A percentile compares a stretch with the other conserved stretches of the same genome.
Conservation (phyloP, 2,797 vertebrate genomes). For the Alcedo atthis region DNA sequence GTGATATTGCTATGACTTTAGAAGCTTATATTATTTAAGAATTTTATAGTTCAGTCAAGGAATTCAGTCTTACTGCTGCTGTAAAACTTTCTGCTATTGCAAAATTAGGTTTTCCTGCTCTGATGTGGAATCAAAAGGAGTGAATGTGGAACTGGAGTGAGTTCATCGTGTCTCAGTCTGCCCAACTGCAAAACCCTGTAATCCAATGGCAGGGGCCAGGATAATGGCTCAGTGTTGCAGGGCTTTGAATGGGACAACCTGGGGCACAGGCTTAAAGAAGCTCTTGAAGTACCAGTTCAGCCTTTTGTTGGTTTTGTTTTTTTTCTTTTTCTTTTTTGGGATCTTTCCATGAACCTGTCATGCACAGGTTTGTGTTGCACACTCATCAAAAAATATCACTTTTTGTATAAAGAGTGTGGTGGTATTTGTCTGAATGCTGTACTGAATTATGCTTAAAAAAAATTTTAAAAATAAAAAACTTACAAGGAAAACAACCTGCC, state of each 20-base stretch:
- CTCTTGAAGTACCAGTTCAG: not conserved
- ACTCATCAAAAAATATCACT: not conserved
- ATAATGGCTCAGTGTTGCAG: constrained; percentile 32
- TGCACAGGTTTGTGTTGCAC: not conserved
- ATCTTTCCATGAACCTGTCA: not conserved
- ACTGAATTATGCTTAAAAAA: not conserved
- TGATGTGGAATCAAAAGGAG: constrained; percentile 10
- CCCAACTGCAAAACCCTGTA: constrained; percentile 30
- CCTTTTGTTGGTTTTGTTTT: not conserved
- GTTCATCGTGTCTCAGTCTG: constrained; percentile 2
- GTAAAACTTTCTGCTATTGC: not conserved
- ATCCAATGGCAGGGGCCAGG: constrained; percentile 1
- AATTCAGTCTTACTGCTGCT: not conserved
- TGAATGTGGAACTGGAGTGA: not conserved
- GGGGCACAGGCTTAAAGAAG: not conserved
- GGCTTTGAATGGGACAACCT: constrained; percentile 5
- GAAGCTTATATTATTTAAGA: not conserved
- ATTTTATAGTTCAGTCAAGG: not conserved
- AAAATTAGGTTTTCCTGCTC: constrained; percentile 35
- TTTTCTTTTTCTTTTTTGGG: not conserved
- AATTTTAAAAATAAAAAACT: not conserved
- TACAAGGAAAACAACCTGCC: not conserved
- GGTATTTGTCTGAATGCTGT: constrained; percentile 3
- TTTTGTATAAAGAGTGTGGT: not conserved
- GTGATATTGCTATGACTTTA: not conserved